Percentiles rank a stretch among this genome's conserved stretches.
Evolutionary conservation across 2,888 invertebrate genomes (phyloP).

Genomic region (Diaphora mendica): DNA sequence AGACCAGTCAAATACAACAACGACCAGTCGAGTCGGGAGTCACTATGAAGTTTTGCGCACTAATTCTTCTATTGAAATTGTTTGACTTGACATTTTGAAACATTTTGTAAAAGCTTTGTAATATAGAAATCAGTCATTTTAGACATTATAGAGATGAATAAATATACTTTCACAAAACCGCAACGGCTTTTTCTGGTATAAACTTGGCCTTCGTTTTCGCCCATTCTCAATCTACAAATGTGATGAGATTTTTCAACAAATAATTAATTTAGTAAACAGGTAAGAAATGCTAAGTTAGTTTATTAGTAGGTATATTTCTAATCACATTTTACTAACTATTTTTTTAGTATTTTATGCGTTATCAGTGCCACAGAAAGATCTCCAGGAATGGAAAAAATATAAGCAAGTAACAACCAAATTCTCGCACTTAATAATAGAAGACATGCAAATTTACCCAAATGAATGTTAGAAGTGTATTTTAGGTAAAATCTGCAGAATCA

Average conservation of each 20-base stretch:
- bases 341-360: neutral
- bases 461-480: neutral
- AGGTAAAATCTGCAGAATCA: neutral
- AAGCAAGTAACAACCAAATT: neutral
- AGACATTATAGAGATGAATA: no score
- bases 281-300: neutral
- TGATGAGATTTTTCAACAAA: no score
- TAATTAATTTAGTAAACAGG: no score
- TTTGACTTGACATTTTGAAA: neutral
- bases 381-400: no score
- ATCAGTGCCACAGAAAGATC: no score
- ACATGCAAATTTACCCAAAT: neutral
- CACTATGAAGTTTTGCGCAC: neutral
- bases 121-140: neutral
- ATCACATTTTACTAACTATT: neutral
- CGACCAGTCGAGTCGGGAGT: no score
- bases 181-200: no score
- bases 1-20: neutral
- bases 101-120: neutral
- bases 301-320: neutral
- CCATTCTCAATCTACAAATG: no score
- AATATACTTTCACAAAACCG: no score
- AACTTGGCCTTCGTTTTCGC: no score
- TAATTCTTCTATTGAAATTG: neutral
- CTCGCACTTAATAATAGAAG: neutral